phyloP scores from a whole-genome alignment of 2,797 vertebrate species.

The Centroberyx gerrardi region DNA sequence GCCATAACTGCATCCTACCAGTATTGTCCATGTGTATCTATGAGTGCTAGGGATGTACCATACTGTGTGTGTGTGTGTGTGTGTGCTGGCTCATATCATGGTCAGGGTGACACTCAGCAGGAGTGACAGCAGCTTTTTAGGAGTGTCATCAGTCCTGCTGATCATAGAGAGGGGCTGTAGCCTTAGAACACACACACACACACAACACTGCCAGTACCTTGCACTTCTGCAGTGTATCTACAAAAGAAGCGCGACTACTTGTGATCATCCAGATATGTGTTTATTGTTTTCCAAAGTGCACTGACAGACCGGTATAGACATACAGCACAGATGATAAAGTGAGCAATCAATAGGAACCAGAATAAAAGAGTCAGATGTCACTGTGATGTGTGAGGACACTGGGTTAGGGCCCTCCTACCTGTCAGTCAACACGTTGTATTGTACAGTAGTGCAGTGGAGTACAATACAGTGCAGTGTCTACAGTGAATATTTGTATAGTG shows the following conservation, averaged over 20 bases:
- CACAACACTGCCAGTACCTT: background rate
- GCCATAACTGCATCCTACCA: background rate
- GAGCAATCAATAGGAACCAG: slow-evolving; percentile 42
- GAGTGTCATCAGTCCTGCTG: slow-evolving; percentile 65
- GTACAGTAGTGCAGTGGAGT: slow-evolving; percentile 19
- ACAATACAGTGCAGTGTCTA: slow-evolving; percentile 23
- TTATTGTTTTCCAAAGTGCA: slow-evolving; percentile 76
- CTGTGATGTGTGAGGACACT: slow-evolving; percentile 16
- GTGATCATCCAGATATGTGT: slow-evolving; percentile 66
- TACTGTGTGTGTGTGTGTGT: slow-evolving; percentile 3
- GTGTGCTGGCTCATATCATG: slow-evolving; percentile 44
- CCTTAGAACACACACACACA: slow-evolving; percentile 48
- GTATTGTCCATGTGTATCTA: slow-evolving; percentile 3
- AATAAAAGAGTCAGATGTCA: background rate
- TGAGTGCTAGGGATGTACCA: slow-evolving; percentile 32
- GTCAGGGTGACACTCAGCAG: slow-evolving; percentile 60
- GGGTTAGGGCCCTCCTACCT: slow-evolving; percentile 17
- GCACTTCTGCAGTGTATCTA: background rate
- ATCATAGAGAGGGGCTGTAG: slow-evolving; percentile 46
- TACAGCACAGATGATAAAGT: slow-evolving; percentile 40
- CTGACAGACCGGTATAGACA: slow-evolving; percentile 44
- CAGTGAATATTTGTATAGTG: slow-evolving; percentile 35
- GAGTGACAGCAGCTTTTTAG: slow-evolving; percentile 74
- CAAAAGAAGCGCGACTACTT: slow-evolving; percentile 23
- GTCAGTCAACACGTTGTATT: slow-evolving; percentile 27